phyloP scores from a whole-genome alignment of 2,888 invertebrate species.

The Heteromurus nitidus region DNA sequence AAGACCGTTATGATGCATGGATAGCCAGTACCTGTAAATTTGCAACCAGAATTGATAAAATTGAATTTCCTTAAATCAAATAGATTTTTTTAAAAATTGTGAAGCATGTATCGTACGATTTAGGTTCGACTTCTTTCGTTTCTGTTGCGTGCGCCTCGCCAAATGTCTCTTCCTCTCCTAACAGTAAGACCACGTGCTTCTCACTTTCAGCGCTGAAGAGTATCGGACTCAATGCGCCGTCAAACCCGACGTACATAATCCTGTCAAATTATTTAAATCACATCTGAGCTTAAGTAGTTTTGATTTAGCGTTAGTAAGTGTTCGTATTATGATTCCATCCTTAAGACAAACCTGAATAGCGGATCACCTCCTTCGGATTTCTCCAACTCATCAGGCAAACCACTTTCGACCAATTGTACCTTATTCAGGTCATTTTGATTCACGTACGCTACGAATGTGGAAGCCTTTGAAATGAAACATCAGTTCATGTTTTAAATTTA shows the following conservation, averaged over 20 bases:
- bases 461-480: conserved; percentile 14
- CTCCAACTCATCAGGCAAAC: conserved; percentile 76
- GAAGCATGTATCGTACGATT: conserved; percentile 9
- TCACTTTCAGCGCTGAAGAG: conserved; percentile 26
- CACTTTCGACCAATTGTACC: conserved; percentile 8
- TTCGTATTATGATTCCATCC: background rate
- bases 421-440: background rate
- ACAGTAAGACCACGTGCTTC: conserved; percentile 34
- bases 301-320: conserved; percentile 9
- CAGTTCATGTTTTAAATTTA: too few species aligned
- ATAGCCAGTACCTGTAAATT: conserved; percentile 36
- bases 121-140: conserved; percentile 39
- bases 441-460: conserved; percentile 1
- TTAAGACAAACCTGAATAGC: conserved; percentile 77
- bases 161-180: background rate
- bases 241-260: conserved; percentile 18
- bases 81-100: background rate
- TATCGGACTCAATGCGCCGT: background rate
- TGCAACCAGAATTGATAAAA: too few species aligned
- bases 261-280: background rate
- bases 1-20: background rate
- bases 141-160: conserved; percentile 19
- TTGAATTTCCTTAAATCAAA: too few species aligned
- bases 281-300: background rate
- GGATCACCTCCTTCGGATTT: conserved; percentile 80